A percentile compares a stretch with the other conserved stretches of the same genome.
phyloP scores from a whole-genome alignment of 2,888 invertebrate species.

The Aplocera efformata region DNA sequence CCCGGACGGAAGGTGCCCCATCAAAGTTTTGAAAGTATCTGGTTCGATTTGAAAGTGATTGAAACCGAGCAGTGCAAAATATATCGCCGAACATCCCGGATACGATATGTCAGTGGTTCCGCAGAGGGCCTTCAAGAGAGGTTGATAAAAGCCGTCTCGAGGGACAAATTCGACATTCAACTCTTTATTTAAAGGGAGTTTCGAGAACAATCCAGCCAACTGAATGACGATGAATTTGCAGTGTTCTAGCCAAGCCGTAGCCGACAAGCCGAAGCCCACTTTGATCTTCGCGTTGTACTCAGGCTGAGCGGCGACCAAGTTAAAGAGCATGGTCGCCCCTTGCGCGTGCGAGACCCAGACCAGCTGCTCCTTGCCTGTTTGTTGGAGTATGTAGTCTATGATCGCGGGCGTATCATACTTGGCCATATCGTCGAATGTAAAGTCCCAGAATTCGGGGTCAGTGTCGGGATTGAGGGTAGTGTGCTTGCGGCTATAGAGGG shows the following conservation, averaged over 20 bases:
- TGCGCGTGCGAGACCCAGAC: conserved; percentile 39
- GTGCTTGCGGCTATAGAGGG: conserved; percentile 25
- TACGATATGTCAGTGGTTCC: conserved; percentile 30
- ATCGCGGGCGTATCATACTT: conserved; percentile 35
- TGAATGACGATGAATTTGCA: conserved; percentile 30
- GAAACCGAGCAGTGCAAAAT: conserved; percentile 37
- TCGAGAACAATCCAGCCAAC: conserved; percentile 23
- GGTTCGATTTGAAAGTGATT: conserved; percentile 33
- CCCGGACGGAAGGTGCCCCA: conserved; percentile 37
- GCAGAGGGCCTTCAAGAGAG: conserved; percentile 26
- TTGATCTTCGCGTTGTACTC: conserved; percentile 42
- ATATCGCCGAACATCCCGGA: conserved; percentile 29
- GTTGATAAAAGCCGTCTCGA: conserved; percentile 25
- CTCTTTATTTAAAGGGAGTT: conserved; percentile 3
- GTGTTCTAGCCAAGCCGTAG: conserved; percentile 32
- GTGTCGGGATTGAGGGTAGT: conserved; percentile 23
- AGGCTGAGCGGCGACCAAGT: conserved; percentile 36
- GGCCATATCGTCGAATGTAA: conserved; percentile 37
- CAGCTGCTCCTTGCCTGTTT: conserved; percentile 30
- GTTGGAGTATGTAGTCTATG: conserved; percentile 37
- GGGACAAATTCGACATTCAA: conserved; percentile 29
- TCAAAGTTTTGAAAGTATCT: conserved; percentile 30
- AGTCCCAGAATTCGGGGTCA: conserved; percentile 36
- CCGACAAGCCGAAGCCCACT: conserved; percentile 36
- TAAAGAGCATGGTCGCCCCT: conserved; percentile 30